Percentiles rank a stretch among this genome's conserved stretches.
Evolutionary conservation across 1,140 invertebrate species (phyloP).

Genomic region (Leucophenga varia): DNA sequence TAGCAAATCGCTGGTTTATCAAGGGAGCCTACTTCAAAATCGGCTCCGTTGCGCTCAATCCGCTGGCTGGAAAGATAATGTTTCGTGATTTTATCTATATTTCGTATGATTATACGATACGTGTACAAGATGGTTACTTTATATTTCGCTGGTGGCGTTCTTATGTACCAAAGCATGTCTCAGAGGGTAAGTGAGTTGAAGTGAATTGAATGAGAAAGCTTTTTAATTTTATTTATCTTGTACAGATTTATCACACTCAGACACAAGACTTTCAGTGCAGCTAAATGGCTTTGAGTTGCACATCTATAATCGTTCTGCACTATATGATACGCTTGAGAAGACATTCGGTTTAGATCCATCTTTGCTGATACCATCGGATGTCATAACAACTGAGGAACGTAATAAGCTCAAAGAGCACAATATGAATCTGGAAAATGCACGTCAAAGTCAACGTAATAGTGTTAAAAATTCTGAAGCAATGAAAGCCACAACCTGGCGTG

Average conservation of each 20-base stretch:
- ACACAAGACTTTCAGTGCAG: conserved; percentile 89
- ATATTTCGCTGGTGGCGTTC: conserved; percentile 97
- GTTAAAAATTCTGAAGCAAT: conserved; percentile 72
- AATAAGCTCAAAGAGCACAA: conserved; percentile 59
- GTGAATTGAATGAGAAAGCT: background rate
- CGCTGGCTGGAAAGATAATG: conserved; percentile 97
- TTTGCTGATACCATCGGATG: conserved; percentile 65
- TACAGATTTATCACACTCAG: conserved; percentile 90
- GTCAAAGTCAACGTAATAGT: conserved; percentile 59
- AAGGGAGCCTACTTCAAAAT: conserved; percentile 86
- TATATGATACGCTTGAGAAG: conserved; percentile 88
- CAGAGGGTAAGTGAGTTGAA: conserved; percentile 70
- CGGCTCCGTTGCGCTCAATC: conserved; percentile 92
- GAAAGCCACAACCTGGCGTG: conserved; percentile 86
- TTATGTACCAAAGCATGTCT: conserved; percentile 92
- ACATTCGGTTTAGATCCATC: conserved; percentile 81
- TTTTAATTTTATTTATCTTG: conserved; percentile 9
- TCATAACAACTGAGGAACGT: conserved; percentile 38
- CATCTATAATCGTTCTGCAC: conserved; percentile 88
- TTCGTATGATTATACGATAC: conserved; percentile 89
- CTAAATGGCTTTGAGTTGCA: conserved; percentile 96
- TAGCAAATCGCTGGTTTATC: conserved; percentile 86
- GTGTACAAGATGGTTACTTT: conserved; percentile 95
- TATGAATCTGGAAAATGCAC: conserved; percentile 64
- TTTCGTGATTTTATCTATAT: conserved; percentile 95